Conservation (phyloP, 2,797 vertebrate species). For the Columba guinea region DNA sequence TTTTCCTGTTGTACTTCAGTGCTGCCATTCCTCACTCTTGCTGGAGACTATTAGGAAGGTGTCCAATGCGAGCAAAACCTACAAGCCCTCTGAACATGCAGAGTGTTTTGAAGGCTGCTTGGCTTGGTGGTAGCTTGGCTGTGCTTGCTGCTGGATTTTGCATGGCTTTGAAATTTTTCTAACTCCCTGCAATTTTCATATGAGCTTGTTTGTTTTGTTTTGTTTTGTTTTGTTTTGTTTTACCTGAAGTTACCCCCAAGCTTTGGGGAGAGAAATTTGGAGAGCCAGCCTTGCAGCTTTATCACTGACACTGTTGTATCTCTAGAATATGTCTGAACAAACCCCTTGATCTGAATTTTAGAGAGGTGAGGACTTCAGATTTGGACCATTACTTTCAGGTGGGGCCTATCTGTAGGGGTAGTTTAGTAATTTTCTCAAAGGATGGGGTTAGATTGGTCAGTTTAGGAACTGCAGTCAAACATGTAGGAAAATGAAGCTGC, state of each 20-base stretch:
- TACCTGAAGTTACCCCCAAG: background rate
- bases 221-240: background rate
- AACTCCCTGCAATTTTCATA: slow-evolving; percentile 39
- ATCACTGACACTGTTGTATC: background rate
- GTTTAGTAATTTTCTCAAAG: background rate
- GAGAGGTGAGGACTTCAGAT: background rate
- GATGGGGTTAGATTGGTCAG: background rate
- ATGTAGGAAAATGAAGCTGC: background rate
- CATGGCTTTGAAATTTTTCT: slow-evolving; percentile 39
- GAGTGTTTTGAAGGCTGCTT: slow-evolving; percentile 8
- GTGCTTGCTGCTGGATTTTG: slow-evolving; percentile 15
- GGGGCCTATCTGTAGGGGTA: background rate
- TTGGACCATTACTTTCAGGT: background rate
- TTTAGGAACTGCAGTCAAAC: background rate
- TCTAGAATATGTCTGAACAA: slow-evolving; percentile 9
- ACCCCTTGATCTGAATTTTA: background rate
- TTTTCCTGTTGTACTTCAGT: background rate
- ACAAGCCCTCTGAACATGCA: background rate
- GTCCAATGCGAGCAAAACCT: background rate
- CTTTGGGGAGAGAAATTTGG: background rate
- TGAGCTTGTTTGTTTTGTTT: background rate
- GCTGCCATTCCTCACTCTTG: rapidly evolving
- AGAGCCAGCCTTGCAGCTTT: background rate
- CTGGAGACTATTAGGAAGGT: background rate
- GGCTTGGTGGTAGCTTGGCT: slow-evolving; percentile 25